Evolutionary conservation across 2,797 vertebrate species (phyloP).

Genomic region (Sibirionetta formosa): DNA sequence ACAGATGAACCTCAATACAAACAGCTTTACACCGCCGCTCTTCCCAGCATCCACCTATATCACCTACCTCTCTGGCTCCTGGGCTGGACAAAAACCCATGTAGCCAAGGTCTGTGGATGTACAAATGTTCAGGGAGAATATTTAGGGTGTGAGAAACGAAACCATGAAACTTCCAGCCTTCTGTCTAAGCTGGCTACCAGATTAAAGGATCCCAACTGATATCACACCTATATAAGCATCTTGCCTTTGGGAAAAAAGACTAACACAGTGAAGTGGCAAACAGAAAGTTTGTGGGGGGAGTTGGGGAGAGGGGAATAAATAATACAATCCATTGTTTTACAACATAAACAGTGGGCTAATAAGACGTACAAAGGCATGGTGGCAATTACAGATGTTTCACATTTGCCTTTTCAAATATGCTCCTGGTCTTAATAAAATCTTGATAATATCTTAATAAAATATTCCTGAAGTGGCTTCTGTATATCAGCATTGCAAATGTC

Average conservation of each 20-base stretch:
- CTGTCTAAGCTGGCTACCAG: not conserved
- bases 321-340: not conserved
- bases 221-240: not conserved
- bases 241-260: not conserved
- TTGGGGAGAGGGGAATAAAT: not conserved
- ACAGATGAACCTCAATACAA: not conserved
- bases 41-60: not conserved
- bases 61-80: accelerated
- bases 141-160: not conserved
- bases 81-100: not conserved
- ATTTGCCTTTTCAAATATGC: not conserved
- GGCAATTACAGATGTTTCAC: not conserved
- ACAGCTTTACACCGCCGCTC: not conserved
- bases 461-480: not conserved
- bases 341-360: accelerated
- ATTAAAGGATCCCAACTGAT: not conserved
- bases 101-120: accelerated
- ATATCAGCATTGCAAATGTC: not conserved
- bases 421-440: not conserved
- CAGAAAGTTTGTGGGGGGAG: not conserved
- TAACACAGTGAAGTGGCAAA: not conserved
- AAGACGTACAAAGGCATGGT: not conserved
- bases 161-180: not conserved
- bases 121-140: not conserved
- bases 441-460: not conserved